Evolutionary conservation across 2,113 vertebrate genomes (phyloP), one percentile per base, ranked within the genome.

Genomic region (Chauna torquata): DNA sequence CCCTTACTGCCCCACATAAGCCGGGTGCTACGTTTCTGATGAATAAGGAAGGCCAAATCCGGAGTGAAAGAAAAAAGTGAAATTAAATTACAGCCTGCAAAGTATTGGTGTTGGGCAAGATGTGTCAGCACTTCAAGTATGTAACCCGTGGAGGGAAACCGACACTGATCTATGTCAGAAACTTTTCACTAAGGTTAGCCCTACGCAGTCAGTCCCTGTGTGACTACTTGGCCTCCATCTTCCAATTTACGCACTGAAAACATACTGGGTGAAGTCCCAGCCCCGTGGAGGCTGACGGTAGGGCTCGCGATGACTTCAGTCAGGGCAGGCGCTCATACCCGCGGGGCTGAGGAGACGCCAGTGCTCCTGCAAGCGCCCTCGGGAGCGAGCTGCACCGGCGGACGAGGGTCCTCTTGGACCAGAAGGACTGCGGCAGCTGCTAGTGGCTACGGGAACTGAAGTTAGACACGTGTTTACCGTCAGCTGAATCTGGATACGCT

Each of bases 381-480:
- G 2, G 2, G 28, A 28, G 40, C 25, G 34, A 79, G 57, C 50
- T 14, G 55, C 0, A 0, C n/a, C 2, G 9, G 32, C 1, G 1
- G 20, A 64, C 44, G 9, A 3, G 10, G 57, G 52, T 58, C 57
- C 45, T 12, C 66, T 8, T 49, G 62, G 28, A 68, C 8, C 72
- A 40, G 28, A 6, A n/a, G 28, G 38, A 20, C 30, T 80, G 8
- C 36, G 38, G 32, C 42, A 17, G n/a, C 72, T 47, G 0, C 64
- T 65, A 8, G 32, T 28, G 64, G 49, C 45, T 27, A 0, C 3
- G 19, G 68, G 50, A 78, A 40, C 40, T 12, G 65, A 38, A 69
- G 30, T 0, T 0, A 62, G 70, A 62, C 28, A 52, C 10, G 0
- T 10, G 1, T 62, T 79, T 75, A 16, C 52, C 66, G 6, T 11